These are phyloP conservation scores for Microhierax caerulescens DNA, from an alignment of 2,797 vertebrate species.

Conservation along the genomic window DNA sequence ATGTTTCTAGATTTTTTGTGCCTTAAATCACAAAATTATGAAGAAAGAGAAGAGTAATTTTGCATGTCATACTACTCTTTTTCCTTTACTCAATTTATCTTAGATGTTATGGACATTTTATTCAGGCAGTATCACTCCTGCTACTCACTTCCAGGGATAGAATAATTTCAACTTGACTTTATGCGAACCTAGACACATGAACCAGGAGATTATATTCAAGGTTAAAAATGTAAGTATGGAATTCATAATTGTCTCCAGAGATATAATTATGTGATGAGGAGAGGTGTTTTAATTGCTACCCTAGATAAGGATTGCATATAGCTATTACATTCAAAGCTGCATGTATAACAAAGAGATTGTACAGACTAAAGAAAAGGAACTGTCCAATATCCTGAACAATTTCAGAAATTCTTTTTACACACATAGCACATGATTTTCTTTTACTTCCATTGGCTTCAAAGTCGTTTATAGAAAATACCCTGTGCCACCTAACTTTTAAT, in stretches of 20 bases:
- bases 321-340: not conserved
- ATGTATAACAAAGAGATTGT: not conserved
- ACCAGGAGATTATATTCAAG: not conserved
- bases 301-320: not conserved
- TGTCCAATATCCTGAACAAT: not conserved
- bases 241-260: constrained; percentile 18
- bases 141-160: not conserved
- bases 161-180: constrained; percentile 5
- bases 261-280: not conserved
- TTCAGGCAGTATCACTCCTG: not conserved
- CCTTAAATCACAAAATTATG: not conserved
- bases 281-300: constrained; percentile 6
- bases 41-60: not conserved
- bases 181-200: not conserved
- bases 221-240: constrained; percentile 4
- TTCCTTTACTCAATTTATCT: not conserved
- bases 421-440: not conserved
- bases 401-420: not conserved
- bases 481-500: not conserved
- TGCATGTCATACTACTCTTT: not conserved
- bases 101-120: not conserved
- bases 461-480: not conserved
- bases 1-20: not conserved
- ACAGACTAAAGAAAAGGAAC: not conserved
- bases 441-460: not conserved